These are phyloP conservation scores for Plebejus melissa DNA, from an alignment of 2,888 invertebrate genomes.

Conservation along the genomic window DNA sequence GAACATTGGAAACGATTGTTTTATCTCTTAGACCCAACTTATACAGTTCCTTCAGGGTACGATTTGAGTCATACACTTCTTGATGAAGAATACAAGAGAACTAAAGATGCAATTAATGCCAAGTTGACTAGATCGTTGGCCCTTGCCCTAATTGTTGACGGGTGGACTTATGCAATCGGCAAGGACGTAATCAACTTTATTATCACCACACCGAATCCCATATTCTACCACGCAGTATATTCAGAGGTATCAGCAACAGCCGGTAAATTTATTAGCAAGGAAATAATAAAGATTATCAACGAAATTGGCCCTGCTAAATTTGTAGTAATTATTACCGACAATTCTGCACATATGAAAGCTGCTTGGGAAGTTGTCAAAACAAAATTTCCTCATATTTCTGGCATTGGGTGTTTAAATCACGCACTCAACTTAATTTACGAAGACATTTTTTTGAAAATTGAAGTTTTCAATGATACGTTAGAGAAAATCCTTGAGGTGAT, in stretches of 20 bases:
- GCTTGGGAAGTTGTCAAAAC: not conserved
- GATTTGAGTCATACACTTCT: too few relatives aligned
- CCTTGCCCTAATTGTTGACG: slow-evolving; percentile 2
- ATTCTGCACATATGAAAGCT: not conserved
- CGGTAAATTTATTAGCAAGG: not conserved
- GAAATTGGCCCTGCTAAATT: slow-evolving; percentile 1
- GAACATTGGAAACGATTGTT: too few relatives aligned
- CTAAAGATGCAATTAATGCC: too few relatives aligned
- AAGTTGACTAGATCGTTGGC: not conserved
- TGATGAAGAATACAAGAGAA: too few relatives aligned
- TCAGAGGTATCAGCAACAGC: not conserved
- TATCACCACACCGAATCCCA: not conserved
- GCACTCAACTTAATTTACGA: slow-evolving; percentile 3
- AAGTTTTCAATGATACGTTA: not conserved
- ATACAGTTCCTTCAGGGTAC: too few relatives aligned
- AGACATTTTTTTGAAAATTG: not conserved
- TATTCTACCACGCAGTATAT: not conserved
- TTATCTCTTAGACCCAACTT: too few relatives aligned
- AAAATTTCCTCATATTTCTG: not conserved
- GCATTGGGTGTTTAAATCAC: not conserved
- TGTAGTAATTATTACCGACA: not conserved
- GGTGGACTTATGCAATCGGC: not conserved
- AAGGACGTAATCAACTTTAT: not conserved
- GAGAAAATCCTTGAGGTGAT: not conserved
- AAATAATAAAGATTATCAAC: not conserved